phyloP scores from a whole-genome alignment of 2,113 vertebrate genomes.

The Electrona antarctica region DNA sequence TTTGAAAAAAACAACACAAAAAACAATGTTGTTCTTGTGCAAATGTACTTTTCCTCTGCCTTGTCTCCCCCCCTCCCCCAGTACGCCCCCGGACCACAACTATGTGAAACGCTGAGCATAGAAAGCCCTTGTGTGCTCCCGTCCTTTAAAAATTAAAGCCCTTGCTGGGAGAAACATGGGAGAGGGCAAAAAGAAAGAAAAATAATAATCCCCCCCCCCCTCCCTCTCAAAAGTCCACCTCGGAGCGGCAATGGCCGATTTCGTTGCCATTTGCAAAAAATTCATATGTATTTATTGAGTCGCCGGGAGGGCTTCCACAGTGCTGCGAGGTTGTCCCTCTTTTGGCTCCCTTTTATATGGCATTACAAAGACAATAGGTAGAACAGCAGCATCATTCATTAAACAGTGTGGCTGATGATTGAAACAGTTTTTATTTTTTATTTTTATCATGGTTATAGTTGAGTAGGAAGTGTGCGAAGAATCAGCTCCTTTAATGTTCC shows the following conservation, averaged over 20 bases:
- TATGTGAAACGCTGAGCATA: slow-evolving; percentile 59
- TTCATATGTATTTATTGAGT: slow-evolving; percentile 65
- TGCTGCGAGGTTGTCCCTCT: slow-evolving; percentile 61
- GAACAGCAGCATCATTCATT: slow-evolving; percentile 60
- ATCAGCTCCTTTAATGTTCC: slow-evolving; percentile 46
- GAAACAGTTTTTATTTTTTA: slow-evolving; percentile 52
- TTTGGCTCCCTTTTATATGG: slow-evolving; percentile 54
- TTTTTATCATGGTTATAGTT: slow-evolving; percentile 57
- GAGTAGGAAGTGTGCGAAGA: slow-evolving; percentile 28
- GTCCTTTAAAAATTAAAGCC: slow-evolving; percentile 77
- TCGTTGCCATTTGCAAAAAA: slow-evolving; percentile 62
- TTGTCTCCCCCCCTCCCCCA: slow-evolving; percentile 9
- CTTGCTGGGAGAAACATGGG: slow-evolving; percentile 63
- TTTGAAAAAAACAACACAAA: slow-evolving; percentile 37
- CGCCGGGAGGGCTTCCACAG: slow-evolving; percentile 29
- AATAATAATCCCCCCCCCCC: slow-evolving; percentile 1
- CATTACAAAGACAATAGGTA: slow-evolving; percentile 50
- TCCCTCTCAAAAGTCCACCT: slow-evolving; percentile 54
- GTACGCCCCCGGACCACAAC: slow-evolving; percentile 23
- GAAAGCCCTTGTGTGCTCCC: slow-evolving; percentile 77
- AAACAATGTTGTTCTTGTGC: slow-evolving; percentile 52
- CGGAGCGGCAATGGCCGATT: slow-evolving; percentile 57
- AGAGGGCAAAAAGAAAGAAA: neutral
- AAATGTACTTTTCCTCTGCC: slow-evolving; percentile 54
- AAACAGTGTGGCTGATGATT: slow-evolving; percentile 60